Percentiles rank a stretch among this genome's conserved stretches.
Evolutionary conservation across 2,113 vertebrate genomes (phyloP).

Genomic region (Chiloscyllium plagiosum): DNA sequence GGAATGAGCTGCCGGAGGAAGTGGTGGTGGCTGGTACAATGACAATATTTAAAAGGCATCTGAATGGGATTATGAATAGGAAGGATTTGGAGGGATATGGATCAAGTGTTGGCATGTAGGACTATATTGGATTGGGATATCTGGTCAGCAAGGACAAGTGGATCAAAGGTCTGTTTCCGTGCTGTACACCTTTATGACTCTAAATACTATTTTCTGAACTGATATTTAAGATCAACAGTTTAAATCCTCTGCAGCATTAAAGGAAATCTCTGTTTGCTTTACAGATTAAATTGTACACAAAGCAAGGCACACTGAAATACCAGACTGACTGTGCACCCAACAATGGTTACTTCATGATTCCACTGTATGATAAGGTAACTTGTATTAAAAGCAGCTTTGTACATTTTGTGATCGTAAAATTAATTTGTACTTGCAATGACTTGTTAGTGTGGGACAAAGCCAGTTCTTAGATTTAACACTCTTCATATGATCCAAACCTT

Average conservation of each 20-base stretch:
- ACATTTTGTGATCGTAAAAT: background rate
- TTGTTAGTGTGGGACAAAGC: background rate
- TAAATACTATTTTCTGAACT: background rate
- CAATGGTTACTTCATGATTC: constrained; percentile 99
- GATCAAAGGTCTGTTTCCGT: no score
- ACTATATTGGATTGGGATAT: no score
- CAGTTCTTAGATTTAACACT: background rate
- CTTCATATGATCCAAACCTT: background rate
- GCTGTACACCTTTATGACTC: no score
- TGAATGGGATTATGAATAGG: no score
- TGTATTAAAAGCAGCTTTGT: background rate
- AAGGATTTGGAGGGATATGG: no score
- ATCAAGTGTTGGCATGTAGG: no score
- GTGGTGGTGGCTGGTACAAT: no score
- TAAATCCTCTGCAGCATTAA: background rate
- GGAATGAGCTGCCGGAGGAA: no score
- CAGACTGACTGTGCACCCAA: constrained; percentile 96
- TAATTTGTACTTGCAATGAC: background rate
- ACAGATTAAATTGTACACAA: constrained; percentile 93
- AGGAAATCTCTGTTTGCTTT: constrained; percentile 13
- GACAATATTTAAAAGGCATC: no score
- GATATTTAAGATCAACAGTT: background rate
- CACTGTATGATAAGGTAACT: constrained; percentile 94
- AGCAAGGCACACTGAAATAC: constrained; percentile 95
- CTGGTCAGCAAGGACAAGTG: no score